phyloP scores from a whole-genome alignment of 92 coral and sea anemone species.

The Zoanthus sociatus region DNA sequence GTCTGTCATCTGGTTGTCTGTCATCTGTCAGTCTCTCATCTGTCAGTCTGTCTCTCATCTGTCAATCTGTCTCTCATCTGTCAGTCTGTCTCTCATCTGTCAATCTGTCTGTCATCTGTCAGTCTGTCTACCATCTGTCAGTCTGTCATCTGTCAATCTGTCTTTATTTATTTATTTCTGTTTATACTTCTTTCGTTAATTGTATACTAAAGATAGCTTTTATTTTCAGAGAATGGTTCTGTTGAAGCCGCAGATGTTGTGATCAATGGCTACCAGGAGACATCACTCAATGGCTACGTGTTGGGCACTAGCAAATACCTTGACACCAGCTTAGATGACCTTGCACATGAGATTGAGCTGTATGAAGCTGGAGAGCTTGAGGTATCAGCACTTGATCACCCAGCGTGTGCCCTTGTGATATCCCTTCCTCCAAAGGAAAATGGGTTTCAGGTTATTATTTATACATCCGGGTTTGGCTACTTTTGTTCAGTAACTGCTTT shows the following conservation, averaged over 20 bases:
- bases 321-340: constrained; percentile 89
- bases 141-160: too few relatives aligned
- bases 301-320: constrained; percentile 71
- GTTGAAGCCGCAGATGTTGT: constrained; percentile 47
- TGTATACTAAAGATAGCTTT: too few relatives aligned
- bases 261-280: constrained; percentile 41
- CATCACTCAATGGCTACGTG: constrained; percentile 54
- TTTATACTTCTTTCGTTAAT: too few relatives aligned
- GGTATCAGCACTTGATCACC: constrained; percentile 33
- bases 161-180: too few relatives aligned
- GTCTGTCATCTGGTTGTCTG: too few relatives aligned
- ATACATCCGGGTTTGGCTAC: neutral
- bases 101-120: too few relatives aligned
- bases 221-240: constrained; percentile 30
- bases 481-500: too few relatives aligned
- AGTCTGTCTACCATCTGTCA: too few relatives aligned
- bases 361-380: constrained; percentile 65
- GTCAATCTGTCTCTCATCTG: too few relatives aligned
- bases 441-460: constrained; percentile 34
- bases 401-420: constrained; percentile 41
- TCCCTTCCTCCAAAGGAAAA: constrained; percentile 27
- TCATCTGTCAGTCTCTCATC: too few relatives aligned
- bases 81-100: too few relatives aligned
- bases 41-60: too few relatives aligned
- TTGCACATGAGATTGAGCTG: constrained; percentile 85